Base-by-base conservation (phyloP, 2,797 vertebrate species). In the Urophycis tenuis region DNA sequence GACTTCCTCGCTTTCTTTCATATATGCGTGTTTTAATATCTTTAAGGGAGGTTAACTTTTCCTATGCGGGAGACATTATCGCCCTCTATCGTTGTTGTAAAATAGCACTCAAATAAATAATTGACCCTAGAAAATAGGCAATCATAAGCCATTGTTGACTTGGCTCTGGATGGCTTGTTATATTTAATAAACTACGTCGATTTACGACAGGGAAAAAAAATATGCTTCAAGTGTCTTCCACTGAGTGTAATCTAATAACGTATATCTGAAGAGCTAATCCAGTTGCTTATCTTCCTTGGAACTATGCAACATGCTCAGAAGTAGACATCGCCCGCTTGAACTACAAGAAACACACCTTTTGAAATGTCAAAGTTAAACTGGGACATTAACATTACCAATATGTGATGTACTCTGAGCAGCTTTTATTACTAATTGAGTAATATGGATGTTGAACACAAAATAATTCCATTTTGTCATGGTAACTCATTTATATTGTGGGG, bases 381-480 rank as follows among this genome's bases (percentile, higher is more conserved):
- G 73, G 19, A 74, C 45, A 74, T 74, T 35, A 34, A 25, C 31
- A 33, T 76, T 71, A 71, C 75, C 75, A 60, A 34, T 22, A 67
- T 67, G 11, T 71, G 67, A 76, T 41, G 67, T 25, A 71, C 64
- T 76, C 30, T 29, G 39, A 76, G 75, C 75, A 53, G 70, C 71
- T 34, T 77, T 77, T 77, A 77, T 77, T 77, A 73, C 76, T 73
- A 39, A 36, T 76, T 53, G 49, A 76, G 71, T 75, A 64, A 75
- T 69, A 69, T 69, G 60, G 74, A 60, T 30, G 53, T 67, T 69
- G 60, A 76, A 71, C 36, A 70, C 29, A 36, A 75, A 41, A 31
- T 29, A 45, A 41, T 45, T 71, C 67, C 41, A 29, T 29, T 71
- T 70, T 76, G 49, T 33, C 34, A 35, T 32, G 53, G 53, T n/a